Evolutionary conservation across 2,113 vertebrate species (phyloP).

Genomic region (Phaethon lepturus): DNA sequence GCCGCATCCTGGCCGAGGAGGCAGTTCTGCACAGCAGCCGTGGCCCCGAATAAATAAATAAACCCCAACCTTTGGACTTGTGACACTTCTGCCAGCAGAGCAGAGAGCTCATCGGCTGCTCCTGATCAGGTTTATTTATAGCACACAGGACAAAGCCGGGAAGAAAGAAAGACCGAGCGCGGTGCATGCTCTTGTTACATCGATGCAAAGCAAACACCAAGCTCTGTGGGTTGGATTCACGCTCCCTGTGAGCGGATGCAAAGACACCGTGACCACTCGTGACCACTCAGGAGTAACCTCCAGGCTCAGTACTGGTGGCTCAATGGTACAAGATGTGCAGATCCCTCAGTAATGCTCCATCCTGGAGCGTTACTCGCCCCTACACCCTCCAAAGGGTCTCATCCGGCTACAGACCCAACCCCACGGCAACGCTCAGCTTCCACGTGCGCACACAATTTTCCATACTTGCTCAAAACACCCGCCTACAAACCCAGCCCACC

Average conservation of each 20-base stretch:
- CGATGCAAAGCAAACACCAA: background rate
- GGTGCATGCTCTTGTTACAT: background rate
- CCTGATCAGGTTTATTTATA: background rate
- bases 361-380: accelerated
- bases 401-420: background rate
- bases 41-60: background rate
- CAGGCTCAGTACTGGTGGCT: background rate
- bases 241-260: accelerated
- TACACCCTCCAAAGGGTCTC: background rate
- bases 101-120: background rate
- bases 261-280: background rate
- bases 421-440: accelerated
- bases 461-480: background rate
- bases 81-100: background rate
- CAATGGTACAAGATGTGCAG: accelerated
- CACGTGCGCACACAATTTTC: accelerated
- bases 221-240: accelerated
- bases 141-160: background rate
- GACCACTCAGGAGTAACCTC: background rate
- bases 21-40: background rate
- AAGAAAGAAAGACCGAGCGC: no score
- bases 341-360: background rate
- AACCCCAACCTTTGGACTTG: background rate
- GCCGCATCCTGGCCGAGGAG: accelerated
- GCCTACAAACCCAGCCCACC: background rate